A percentile compares a stretch with the other conserved stretches of the same genome.
Conservation (phyloP, 2,797 vertebrate genomes). For the Chloroceryle amazona region DNA sequence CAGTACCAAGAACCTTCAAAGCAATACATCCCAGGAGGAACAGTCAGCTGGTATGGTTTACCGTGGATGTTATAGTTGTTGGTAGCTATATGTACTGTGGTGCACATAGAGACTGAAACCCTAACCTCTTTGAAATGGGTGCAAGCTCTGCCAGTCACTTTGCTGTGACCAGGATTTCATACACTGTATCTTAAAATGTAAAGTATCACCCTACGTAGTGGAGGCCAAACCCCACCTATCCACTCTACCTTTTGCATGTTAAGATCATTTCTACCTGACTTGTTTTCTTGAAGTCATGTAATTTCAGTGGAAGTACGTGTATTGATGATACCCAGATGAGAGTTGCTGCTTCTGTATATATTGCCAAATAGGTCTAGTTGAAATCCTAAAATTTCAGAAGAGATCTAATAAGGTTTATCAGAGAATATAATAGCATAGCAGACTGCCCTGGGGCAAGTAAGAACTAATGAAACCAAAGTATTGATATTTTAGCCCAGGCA, state of each 20-base stretch:
- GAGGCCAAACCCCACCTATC: neutral
- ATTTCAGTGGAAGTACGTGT: neutral
- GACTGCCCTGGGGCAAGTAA: neutral
- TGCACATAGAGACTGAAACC: neutral
- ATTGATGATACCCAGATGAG: neutral
- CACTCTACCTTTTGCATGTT: neutral
- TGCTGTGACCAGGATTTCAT: neutral
- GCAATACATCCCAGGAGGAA: neutral
- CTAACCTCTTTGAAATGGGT: neutral
- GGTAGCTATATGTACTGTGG: neutral
- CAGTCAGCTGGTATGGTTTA: neutral
- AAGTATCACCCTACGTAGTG: neutral
- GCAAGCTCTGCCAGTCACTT: neutral
- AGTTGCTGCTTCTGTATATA: neutral
- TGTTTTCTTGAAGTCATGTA: neutral
- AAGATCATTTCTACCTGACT: neutral
- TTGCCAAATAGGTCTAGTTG: neutral
- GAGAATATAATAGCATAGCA: neutral
- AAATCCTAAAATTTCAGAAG: neutral
- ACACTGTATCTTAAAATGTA: neutral
- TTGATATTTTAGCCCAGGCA: conserved; percentile 1
- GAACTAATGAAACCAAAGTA: neutral
- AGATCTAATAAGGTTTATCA: conserved; percentile 3
- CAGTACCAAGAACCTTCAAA: neutral
- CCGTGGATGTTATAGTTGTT: neutral